Evolutionary conservation across 2,113 vertebrate species (phyloP).

Genomic region (Speoplatyrhinus poulsoni): DNA sequence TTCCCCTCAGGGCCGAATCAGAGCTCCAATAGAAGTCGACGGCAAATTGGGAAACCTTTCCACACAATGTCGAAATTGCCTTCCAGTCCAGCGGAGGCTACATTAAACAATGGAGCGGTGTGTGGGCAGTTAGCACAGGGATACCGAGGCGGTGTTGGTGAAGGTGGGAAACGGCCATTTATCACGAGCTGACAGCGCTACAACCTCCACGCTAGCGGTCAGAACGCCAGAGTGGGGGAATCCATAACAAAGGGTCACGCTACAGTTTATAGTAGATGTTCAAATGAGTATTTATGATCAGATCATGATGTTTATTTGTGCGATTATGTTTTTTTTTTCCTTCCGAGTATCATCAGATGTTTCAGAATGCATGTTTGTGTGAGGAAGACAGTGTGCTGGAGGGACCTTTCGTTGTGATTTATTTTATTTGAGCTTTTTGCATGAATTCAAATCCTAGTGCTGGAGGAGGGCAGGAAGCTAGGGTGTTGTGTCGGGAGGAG

Average conservation of each 20-base stretch:
- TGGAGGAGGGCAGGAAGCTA: slow-evolving; percentile 36
- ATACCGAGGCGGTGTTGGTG: slow-evolving; percentile 6
- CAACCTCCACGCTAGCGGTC: background rate
- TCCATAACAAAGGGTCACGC: slow-evolving; percentile 39
- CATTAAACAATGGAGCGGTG: slow-evolving; percentile 27
- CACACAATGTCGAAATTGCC: slow-evolving; percentile 19
- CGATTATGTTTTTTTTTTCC: slow-evolving; percentile 41
- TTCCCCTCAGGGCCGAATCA: slow-evolving; percentile 26
- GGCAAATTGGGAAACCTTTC: slow-evolving; percentile 20
- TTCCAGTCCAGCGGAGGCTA: slow-evolving; percentile 22
- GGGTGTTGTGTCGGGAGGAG: background rate
- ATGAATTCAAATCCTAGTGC: slow-evolving; percentile 68
- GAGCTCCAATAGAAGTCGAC: background rate
- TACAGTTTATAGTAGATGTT: slow-evolving; percentile 54
- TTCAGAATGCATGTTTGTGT: slow-evolving; percentile 72
- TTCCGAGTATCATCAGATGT: slow-evolving; percentile 70
- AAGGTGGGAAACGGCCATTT: slow-evolving; percentile 57
- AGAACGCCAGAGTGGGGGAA: slow-evolving; percentile 13
- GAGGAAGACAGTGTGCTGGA: slow-evolving; percentile 27
- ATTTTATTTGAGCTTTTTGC: slow-evolving; percentile 30
- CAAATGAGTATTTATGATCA: slow-evolving; percentile 62
- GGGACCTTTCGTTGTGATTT: slow-evolving; percentile 33
- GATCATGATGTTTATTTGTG: slow-evolving; percentile 26
- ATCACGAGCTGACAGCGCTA: slow-evolving; percentile 55
- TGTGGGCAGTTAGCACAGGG: slow-evolving; percentile 28